Conservation (phyloP, 2,888 invertebrate genomes). For the Ectobius pallidus region DNA sequence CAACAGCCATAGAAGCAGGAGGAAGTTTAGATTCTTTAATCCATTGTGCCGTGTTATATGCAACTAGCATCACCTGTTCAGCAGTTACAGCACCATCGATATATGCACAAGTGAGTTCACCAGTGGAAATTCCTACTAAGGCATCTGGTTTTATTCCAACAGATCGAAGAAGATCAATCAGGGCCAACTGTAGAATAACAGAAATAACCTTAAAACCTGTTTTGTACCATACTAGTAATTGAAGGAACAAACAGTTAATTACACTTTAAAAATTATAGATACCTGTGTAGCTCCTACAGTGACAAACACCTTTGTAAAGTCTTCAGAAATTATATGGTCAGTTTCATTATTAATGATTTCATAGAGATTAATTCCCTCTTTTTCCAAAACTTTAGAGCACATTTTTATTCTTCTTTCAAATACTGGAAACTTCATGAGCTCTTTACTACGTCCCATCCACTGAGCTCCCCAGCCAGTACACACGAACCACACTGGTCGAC, state of each 20-base stretch:
- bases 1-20: slow-evolving; percentile 88
- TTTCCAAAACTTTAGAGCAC: slow-evolving; percentile 62
- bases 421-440: slow-evolving; percentile 67
- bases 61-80: slow-evolving; percentile 83
- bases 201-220: no score
- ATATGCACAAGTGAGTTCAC: slow-evolving; percentile 94
- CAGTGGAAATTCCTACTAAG: slow-evolving; percentile 89
- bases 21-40: slow-evolving; percentile 76
- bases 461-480: slow-evolving; percentile 79
- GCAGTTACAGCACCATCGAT: slow-evolving; percentile 90
- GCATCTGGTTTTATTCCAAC: slow-evolving; percentile 72
- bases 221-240: no score
- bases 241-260: no score
- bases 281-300: slow-evolving; percentile 67
- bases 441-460: slow-evolving; percentile 71
- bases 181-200: slow-evolving; percentile 63
- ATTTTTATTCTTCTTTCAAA: slow-evolving; percentile 68
- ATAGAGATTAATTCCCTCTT: slow-evolving; percentile 66
- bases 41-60: slow-evolving; percentile 86
- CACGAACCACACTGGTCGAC: slow-evolving; percentile 67
- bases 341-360: slow-evolving; percentile 66
- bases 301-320: slow-evolving; percentile 72
- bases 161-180: slow-evolving; percentile 66
- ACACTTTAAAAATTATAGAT: neutral
- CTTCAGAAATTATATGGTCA: slow-evolving; percentile 62